A percentile compares a stretch with the other conserved stretches of the same genome.
These are phyloP conservation scores for Drosophila melanosoma DNA, from an alignment of 2,888 invertebrate species.

Conservation along the genomic window DNA sequence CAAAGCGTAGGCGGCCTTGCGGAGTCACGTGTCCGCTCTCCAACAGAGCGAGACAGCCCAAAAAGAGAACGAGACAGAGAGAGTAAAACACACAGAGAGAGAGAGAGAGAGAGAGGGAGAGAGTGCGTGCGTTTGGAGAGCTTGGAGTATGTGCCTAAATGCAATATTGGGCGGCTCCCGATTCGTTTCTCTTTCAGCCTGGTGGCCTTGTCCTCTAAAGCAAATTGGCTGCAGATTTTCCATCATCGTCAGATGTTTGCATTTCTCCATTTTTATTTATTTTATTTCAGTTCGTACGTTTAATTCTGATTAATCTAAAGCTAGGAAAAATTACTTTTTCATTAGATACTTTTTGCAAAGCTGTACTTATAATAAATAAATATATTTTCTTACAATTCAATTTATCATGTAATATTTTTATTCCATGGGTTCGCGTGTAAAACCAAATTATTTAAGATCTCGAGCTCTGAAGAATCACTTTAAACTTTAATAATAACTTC, in stretches of 20 bases:
- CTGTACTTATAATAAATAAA: neutral
- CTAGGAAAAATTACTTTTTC: neutral
- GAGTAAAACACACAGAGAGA: neutral
- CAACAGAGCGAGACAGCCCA: neutral
- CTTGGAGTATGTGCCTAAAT: conserved; percentile 16
- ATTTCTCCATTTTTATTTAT: conserved; percentile 28
- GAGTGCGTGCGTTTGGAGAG: neutral
- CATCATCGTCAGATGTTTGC: conserved; percentile 29
- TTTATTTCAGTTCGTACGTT: conserved; percentile 6
- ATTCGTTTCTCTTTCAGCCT: conserved; percentile 15
- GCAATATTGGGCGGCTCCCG: conserved; percentile 33
- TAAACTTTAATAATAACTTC: neutral
- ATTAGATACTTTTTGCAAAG: neutral
- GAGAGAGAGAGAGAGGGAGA: neutral
- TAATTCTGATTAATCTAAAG: conserved; percentile 21
- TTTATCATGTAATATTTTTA: neutral
- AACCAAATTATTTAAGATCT: neutral
- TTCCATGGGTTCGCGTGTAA: no score
- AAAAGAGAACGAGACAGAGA: neutral
- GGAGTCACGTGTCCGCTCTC: neutral
- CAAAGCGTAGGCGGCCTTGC: conserved; percentile 37
- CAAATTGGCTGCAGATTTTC: conserved; percentile 3
- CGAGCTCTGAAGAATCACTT: neutral
- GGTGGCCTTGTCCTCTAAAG: conserved; percentile 58
- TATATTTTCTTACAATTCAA: neutral